Evolutionary conservation across 1,140 invertebrate species (phyloP).

Genomic region (Macrobrachium rosenbergii): DNA sequence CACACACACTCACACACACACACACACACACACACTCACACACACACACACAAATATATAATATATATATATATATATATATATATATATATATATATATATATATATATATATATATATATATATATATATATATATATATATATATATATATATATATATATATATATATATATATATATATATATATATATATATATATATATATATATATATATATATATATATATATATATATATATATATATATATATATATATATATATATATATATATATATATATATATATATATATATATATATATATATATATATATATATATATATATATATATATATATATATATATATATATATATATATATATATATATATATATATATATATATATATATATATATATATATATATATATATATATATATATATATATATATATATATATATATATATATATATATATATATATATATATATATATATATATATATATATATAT

Average conservation of each 20-base stretch:
- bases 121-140: too few species aligned
- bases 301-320: slow-evolving; percentile 9
- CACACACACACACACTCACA: too few species aligned
- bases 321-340: slow-evolving; percentile 1
- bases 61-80: too few species aligned
- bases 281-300: background rate
- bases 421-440: slow-evolving; percentile 12
- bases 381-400: slow-evolving; percentile 2
- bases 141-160: too few species aligned
- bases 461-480: slow-evolving; percentile 3
- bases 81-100: too few species aligned
- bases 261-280: background rate
- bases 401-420: slow-evolving; percentile 5
- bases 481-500: too few species aligned
- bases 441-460: slow-evolving; percentile 15
- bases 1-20: too few species aligned
- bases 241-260: background rate
- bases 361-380: background rate
- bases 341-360: background rate
- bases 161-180: too few species aligned
- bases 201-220: background rate
- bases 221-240: background rate
- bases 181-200: background rate
- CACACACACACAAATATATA: too few species aligned
- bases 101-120: too few species aligned